These are phyloP conservation scores for Gephyroberyx darwinii DNA, from an alignment of 2,797 vertebrate species.

Conservation along the genomic window DNA sequence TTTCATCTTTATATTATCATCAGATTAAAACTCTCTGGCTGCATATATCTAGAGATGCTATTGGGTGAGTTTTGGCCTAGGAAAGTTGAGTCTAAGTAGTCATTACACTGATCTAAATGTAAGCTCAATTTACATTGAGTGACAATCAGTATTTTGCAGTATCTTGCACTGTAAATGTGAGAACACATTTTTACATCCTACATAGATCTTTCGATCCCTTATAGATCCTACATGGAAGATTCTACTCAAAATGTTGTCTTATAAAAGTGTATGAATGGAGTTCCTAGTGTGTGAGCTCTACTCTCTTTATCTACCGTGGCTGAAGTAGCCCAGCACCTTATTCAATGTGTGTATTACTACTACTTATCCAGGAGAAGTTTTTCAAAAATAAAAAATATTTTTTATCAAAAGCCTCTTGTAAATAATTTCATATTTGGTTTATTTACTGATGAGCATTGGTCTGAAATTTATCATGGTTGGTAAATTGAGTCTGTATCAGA, in stretches of 20 bases:
- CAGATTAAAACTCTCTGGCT: conserved; percentile 36
- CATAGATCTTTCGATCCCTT: too few species aligned
- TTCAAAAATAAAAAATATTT: conserved; percentile 27
- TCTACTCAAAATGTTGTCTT: too few species aligned
- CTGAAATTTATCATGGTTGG: background rate
- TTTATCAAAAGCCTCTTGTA: conserved; percentile 45
- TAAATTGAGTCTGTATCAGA: conserved; percentile 18
- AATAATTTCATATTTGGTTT: conserved; percentile 45
- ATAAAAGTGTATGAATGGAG: too few species aligned
- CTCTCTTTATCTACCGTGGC: too few species aligned
- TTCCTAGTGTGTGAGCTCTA: too few species aligned
- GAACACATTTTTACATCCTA: background rate
- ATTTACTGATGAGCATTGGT: background rate
- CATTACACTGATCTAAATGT: conserved; percentile 39
- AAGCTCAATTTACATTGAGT: conserved; percentile 20
- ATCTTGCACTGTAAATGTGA: conserved; percentile 66
- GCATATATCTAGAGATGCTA: conserved; percentile 34
- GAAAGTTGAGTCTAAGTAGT: conserved; percentile 34
- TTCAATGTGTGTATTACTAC: too few species aligned
- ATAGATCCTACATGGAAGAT: too few species aligned
- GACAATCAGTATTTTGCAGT: conserved; percentile 53
- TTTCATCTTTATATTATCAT: conserved; percentile 38
- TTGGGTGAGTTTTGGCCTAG: background rate
- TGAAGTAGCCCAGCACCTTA: too few species aligned
- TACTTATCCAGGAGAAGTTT: conserved; percentile 10